Evolutionary conservation across 2,888 invertebrate genomes (phyloP).

Genomic region (Nephrotoma guestfalica): DNA sequence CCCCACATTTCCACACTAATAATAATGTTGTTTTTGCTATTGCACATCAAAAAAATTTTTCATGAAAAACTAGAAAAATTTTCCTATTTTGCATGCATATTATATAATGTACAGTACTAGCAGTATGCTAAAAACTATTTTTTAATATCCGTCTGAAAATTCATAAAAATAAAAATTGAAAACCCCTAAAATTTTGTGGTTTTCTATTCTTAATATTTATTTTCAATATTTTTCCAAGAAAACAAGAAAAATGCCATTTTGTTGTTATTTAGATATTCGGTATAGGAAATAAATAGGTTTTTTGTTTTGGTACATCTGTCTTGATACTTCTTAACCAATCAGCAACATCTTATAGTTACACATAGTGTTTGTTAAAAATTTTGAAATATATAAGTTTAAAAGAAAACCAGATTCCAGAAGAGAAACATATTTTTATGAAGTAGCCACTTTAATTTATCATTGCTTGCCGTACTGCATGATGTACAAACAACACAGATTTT

Average conservation of each 20-base stretch:
- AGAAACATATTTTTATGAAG: not conserved
- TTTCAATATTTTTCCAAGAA: not conserved
- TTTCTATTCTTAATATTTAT: not conserved
- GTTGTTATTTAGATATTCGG: not conserved
- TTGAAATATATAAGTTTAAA: not conserved
- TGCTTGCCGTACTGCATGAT: not conserved
- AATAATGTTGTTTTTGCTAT: not conserved
- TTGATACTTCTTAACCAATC: not conserved
- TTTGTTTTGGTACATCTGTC: not conserved
- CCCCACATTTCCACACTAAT: not conserved
- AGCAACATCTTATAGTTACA: not conserved
- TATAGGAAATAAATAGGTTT: not conserved
- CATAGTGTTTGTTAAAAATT: not conserved
- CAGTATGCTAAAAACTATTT: not conserved
- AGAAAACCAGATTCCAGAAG: not conserved
- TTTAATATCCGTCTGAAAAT: conserved; percentile 3
- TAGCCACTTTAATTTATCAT: not conserved
- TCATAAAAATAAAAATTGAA: not conserved
- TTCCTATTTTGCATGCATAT: not conserved
- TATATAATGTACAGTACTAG: not conserved
- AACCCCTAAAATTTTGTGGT: not conserved
- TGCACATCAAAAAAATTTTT: not conserved
- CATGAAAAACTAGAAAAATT: not conserved
- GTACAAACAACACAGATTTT: not conserved
- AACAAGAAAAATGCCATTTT: not conserved